Evolutionary conservation across 2,113 vertebrate genomes (phyloP), one percentile per base, ranked within the genome.

Genomic region (Scolopax mira): DNA sequence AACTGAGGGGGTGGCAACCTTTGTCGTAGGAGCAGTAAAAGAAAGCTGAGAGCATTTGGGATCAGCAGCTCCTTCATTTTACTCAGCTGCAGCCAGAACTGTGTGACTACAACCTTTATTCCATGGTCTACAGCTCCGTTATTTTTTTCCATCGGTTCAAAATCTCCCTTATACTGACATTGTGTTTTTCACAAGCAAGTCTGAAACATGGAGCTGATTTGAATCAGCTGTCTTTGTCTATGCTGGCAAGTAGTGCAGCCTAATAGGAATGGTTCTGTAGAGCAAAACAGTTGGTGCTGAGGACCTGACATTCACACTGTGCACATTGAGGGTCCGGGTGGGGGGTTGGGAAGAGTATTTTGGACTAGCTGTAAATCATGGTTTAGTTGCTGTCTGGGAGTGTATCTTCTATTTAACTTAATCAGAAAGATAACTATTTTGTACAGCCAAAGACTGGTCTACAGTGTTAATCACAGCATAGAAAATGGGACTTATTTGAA

Each of bases 1-100:
- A 52, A 85, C 55, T 39, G 48, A 82, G 71, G 62, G n/a, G 64
- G 83, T 83, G 65, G 41, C 71, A 93, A 57, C 74, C 27, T 90
- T 72, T 82, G 54, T 48, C 0, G 0, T 25, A 85, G 67, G 58
- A 96, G 74, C 57, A 72, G 66, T 44, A 49, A 46, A 85, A 88
- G 51, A 75, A 91, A 88, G n/a, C 27, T 42, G 55, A 81, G 64
- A 82, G 54, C 70, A 77, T 82, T 61, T 77, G 54, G 41, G 23
- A 96, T 90, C 31, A 89, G 62, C 71, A 77, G 66, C 58, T n/a
- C 61, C 85, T 93, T 77, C 54, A 69, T 93, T 92, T 93, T 90
- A 44, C n/a, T 73, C 88, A 78, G 88, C 67, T 62, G 58, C 75
- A 88, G 66, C 41, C 58, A 7, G 2, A 93, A 62, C 49, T 86